Base-by-base conservation (phyloP, 1,140 invertebrate species). In the Achatina immaculata region DNA sequence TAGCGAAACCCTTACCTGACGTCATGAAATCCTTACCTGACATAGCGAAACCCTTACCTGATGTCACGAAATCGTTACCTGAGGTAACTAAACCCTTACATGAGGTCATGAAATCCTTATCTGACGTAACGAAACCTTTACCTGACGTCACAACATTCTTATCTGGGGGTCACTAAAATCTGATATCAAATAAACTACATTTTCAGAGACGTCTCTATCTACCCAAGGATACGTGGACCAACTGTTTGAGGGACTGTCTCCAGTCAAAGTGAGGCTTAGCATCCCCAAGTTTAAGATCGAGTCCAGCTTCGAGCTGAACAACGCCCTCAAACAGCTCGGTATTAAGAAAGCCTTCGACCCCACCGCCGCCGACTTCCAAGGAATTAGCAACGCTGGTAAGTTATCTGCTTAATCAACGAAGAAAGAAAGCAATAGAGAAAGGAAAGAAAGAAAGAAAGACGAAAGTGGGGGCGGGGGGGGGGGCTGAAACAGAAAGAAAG, bases 311-410 rank as follows among this genome's bases (percentile, higher is more conserved):
- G 78, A 87, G 11, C 62, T 90, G 72, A 83, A 71, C 42, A 48
- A 82, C 40, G n/a, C 92, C 0, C 87, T 95, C 0, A 77, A 90
- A 1, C 48, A 75, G 11, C 43, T 89, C 19, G 86, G 87, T 1
- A 84, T 88, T 69, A 42, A 31, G 0, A 74, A 83, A 51, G 40
- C 85, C 4, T 88, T 89, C 78, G 48, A 80, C 19, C 16, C 16
- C 3, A 58, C 65, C 36, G 81, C 80, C 3, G 86, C 85, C 14
- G 84, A 89, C 71, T 84, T 89, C 36, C 83, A 84, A 4, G 86
- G 86, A 1, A 89, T 90, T 11, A 83, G 75, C 16, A 34, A 6
- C 3, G 16, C 3, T 62, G 58, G 58, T 62, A 62, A 62, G 58
- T 62, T 6, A 31, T 45, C 19, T 45, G 7, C 7, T 45, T 45